phyloP scores from a whole-genome alignment of 1,140 invertebrate species.

The Hyphantria cunea region DNA sequence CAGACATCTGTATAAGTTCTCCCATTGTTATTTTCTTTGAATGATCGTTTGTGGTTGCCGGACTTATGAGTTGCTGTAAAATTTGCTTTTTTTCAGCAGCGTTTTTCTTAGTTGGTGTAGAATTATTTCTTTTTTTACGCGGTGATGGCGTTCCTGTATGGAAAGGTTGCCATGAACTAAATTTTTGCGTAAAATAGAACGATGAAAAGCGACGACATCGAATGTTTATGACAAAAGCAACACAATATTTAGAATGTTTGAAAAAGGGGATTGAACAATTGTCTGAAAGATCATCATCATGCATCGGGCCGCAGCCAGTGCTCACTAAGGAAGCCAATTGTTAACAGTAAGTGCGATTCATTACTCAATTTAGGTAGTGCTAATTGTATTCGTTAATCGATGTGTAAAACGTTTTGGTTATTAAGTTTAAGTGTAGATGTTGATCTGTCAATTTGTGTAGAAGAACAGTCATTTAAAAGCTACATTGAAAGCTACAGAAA shows the following conservation, averaged over 20 bases:
- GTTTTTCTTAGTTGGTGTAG: conserved; percentile 86
- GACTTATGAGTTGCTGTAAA: conserved; percentile 86
- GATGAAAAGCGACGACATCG: conserved; percentile 50
- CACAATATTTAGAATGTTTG: conserved; percentile 42
- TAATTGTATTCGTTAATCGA: conserved; percentile 40
- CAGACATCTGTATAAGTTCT: conserved; percentile 87
- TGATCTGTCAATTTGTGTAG: conserved; percentile 45
- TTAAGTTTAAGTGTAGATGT: conserved; percentile 22
- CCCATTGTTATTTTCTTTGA: conserved; percentile 84
- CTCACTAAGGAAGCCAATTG: conserved; percentile 74
- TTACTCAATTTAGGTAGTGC: conserved; percentile 43
- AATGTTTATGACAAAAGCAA: conserved; percentile 55
- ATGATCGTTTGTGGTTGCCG: conserved; percentile 73
- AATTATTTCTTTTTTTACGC: conserved; percentile 88
- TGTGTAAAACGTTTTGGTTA: conserved; percentile 29
- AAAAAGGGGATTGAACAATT: conserved; percentile 37
- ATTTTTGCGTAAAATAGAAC: conserved; percentile 18
- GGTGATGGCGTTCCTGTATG: conserved; percentile 86
- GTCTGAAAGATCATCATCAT: conserved; percentile 49
- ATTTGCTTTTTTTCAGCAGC: conserved; percentile 89
- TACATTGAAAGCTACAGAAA: conserved; percentile 19
- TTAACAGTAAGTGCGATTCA: conserved; percentile 60
- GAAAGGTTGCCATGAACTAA: conserved; percentile 38
- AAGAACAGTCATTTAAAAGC: conserved; percentile 18
- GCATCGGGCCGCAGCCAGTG: conserved; percentile 52